Evolutionary conservation across 2,888 invertebrate genomes (phyloP), one percentile per base, ranked within the genome.

Genomic region (Ophioninae sp.): DNA sequence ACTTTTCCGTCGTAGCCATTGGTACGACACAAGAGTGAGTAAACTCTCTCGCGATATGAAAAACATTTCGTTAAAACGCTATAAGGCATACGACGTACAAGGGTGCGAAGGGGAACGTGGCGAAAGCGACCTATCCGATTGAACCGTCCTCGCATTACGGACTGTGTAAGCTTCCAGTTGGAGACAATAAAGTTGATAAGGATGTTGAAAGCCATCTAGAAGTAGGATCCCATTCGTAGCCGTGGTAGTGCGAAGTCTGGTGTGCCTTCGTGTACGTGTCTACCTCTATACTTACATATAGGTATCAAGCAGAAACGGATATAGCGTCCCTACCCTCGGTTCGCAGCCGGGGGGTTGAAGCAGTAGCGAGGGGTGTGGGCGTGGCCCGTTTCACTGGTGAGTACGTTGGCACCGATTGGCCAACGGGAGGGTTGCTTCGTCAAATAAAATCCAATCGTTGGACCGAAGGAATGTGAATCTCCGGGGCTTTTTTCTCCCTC

Each of bases 111-210:
- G 73, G 77, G 74, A 84, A 76, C 56, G 56, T 67, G 64, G 62
- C 44, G 64, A 30, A 64, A 17, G 10, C 69, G n/a, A 72, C 59
- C 76, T 79, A 81, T 68, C 74, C 77, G 59, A 81, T 64, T 74
- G 79, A 85, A 74, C 65, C 65, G 37, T 73, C 76, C 59, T 81
- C 72, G 79, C 72, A 85, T 84, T 83, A 85, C 82, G 85, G 85
- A 88, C 85, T 87, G 80, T 81, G 79, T 78, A 81, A 78, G 84
- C 64, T 82, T 86, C 87, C 85, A 86, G 87, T 86, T 87, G 88
- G 89, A 92, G 92, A 91, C 92, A 92, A 92, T 92, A 92, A 92
- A 92, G 92, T 92, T 92, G 92, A 93, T 92, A 92, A 92, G 92
- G 92, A 91, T 91, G 92, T 92, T 90, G 91, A 89, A 87, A 78